Evolutionary conservation across 2,888 invertebrate genomes (phyloP).

Genomic region (Pollenia amentaria): DNA sequence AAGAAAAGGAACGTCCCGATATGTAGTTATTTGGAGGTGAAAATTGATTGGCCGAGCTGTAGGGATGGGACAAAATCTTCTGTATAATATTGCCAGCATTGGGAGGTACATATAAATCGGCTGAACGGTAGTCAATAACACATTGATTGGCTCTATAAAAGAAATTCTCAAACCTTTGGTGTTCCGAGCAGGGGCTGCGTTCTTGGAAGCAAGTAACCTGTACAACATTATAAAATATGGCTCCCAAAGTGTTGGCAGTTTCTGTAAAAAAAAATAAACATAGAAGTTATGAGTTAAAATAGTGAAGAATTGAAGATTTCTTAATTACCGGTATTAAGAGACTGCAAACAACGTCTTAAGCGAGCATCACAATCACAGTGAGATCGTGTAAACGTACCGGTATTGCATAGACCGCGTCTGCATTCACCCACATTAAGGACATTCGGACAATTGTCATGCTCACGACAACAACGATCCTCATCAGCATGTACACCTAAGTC

Average conservation of each 20-base stretch:
- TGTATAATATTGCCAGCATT: slow-evolving; percentile 81
- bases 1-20: slow-evolving; percentile 56
- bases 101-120: slow-evolving; percentile 82
- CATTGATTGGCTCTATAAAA: slow-evolving; percentile 78
- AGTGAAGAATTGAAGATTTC: background rate
- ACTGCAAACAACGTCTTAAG: slow-evolving; percentile 89
- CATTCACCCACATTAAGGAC: slow-evolving; percentile 87
- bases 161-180: slow-evolving; percentile 86
- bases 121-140: slow-evolving; percentile 79
- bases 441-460: slow-evolving; percentile 89
- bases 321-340: slow-evolving; percentile 86
- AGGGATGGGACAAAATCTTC: slow-evolving; percentile 79
- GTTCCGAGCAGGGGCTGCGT: slow-evolving; percentile 87
- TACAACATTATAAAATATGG: slow-evolving; percentile 90
- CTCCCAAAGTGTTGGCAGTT: slow-evolving; percentile 90
- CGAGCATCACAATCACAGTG: slow-evolving; percentile 91
- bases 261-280: slow-evolving; percentile 79
- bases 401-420: slow-evolving; percentile 88
- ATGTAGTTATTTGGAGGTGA: slow-evolving; percentile 28
- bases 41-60: slow-evolving; percentile 68
- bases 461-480: slow-evolving; percentile 90
- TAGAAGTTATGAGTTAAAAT: too few species aligned
- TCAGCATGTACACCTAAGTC: slow-evolving; percentile 88
- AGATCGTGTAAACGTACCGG: slow-evolving; percentile 88
- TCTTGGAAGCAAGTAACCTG: slow-evolving; percentile 90